Percentiles rank a stretch among this genome's conserved stretches.
phyloP scores from a whole-genome alignment of 2,888 invertebrate species.

The Chrysolina oricalcia region DNA sequence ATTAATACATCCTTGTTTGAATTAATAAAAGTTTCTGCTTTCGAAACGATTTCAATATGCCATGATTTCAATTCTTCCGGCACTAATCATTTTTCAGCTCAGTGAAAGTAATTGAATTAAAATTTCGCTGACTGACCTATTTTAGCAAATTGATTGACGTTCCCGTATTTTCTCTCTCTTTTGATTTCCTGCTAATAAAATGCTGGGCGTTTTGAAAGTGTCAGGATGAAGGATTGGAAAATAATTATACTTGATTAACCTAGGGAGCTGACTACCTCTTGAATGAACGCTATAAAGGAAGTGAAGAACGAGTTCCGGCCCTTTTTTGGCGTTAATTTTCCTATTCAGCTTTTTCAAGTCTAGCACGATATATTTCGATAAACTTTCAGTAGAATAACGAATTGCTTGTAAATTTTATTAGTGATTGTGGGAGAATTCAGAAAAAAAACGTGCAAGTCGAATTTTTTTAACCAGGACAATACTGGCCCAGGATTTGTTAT shows the following conservation, averaged over 20 bases:
- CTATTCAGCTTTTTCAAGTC: not conserved
- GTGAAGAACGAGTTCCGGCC: not conserved
- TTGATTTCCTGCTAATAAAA: not conserved
- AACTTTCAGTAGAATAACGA: no score
- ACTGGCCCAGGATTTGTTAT: no score
- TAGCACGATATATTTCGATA: no score
- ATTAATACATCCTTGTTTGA: no score
- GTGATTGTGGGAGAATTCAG: no score
- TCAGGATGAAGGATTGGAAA: not conserved
- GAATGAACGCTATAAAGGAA: not conserved
- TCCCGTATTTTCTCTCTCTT: not conserved
- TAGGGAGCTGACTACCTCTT: not conserved
- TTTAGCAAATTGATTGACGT: not conserved
- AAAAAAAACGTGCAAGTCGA: no score
- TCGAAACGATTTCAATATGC: no score
- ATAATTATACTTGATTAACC: conserved; percentile 1
- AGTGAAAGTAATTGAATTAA: not conserved
- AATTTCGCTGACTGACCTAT: not conserved
- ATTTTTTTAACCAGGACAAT: no score
- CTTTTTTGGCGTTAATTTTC: not conserved
- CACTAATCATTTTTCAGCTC: not conserved
- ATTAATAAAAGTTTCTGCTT: no score
- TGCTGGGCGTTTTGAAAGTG: not conserved
- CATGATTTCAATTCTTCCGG: no score
- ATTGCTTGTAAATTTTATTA: no score